phyloP scores from a whole-genome alignment of 2,797 vertebrate genomes.

The Anniella stebbinsi region DNA sequence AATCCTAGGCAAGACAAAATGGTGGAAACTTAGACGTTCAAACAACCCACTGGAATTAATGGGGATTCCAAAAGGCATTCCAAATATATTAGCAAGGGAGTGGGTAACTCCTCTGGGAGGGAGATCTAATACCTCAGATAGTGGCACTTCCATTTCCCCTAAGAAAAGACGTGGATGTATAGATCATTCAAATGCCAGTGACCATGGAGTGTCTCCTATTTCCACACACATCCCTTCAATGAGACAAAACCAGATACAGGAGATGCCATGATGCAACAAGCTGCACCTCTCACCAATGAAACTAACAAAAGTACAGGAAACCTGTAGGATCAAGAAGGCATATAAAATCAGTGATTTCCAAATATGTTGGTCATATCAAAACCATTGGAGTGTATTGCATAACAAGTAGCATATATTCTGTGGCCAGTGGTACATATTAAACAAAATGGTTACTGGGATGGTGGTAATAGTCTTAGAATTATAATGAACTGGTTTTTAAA shows the following conservation, averaged over 20 bases:
- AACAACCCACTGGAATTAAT: neutral
- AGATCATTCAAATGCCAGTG: neutral
- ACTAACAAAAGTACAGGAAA: neutral
- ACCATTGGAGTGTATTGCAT: too few relatives aligned
- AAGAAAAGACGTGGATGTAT: too few relatives aligned
- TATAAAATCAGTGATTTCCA: too few relatives aligned
- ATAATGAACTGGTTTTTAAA: neutral
- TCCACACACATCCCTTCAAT: neutral
- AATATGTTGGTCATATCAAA: too few relatives aligned
- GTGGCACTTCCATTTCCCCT: neutral
- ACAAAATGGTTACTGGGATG: too few relatives aligned
- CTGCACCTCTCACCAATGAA: neutral
- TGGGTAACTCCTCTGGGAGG: neutral
- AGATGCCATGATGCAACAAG: neutral
- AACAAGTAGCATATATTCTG: too few relatives aligned
- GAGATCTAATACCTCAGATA: neutral
- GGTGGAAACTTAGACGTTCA: neutral
- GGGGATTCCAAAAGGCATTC: neutral
- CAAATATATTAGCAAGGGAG: neutral
- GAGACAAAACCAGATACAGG: neutral
- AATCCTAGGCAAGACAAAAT: neutral
- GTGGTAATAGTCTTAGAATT: too few relatives aligned
- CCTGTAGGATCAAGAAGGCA: too few relatives aligned
- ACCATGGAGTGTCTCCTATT: neutral
- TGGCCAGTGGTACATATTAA: too few relatives aligned